These are phyloP conservation scores for Nixonia krombeini DNA, from an alignment of 1,140 invertebrate genomes.

Conservation along the genomic window DNA sequence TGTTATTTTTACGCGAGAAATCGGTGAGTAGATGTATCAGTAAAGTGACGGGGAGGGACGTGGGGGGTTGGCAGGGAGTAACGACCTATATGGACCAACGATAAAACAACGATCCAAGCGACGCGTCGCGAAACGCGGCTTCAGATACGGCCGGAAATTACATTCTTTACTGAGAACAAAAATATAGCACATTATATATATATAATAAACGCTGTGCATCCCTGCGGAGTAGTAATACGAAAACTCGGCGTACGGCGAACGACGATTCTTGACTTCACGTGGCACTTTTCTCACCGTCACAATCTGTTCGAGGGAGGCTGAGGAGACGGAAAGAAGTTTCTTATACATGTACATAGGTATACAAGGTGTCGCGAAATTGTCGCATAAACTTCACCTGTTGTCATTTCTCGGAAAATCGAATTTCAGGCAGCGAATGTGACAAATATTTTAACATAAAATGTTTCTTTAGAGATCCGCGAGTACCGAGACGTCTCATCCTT, in stretches of 20 bases:
- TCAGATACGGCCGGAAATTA: conserved; percentile 17
- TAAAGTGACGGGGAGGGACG: too few relatives aligned
- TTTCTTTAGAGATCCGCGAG: conserved; percentile 11
- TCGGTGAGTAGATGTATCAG: too few relatives aligned
- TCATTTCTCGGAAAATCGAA: conserved; percentile 46
- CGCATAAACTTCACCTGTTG: conserved; percentile 48
- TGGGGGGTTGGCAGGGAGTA: conserved; percentile 1
- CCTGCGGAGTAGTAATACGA: conserved; percentile 24
- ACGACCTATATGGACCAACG: conserved; percentile 3
- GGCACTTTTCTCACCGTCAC: conserved; percentile 56
- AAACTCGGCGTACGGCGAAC: conserved; percentile 12
- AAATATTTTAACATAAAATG: conserved; percentile 42
- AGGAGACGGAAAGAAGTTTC: conserved; percentile 7
- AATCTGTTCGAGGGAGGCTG: conserved; percentile 44
- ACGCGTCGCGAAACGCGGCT: neutral
- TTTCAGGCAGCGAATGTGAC: conserved; percentile 21
- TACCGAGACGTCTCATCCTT: conserved; percentile 18
- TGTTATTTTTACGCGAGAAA: too few relatives aligned
- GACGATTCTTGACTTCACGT: conserved; percentile 58
- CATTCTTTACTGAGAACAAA: conserved; percentile 36
- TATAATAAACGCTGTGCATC: conserved; percentile 42
- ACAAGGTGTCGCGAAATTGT: conserved; percentile 12
- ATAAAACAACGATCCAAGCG: conserved; percentile 13
- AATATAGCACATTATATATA: conserved; percentile 33
- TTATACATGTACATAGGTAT: conserved; percentile 23